A percentile compares a stretch with the other conserved stretches of the same genome.
phyloP scores from a whole-genome alignment of 1,140 invertebrate genomes.

The Lanistes nyassanus region DNA sequence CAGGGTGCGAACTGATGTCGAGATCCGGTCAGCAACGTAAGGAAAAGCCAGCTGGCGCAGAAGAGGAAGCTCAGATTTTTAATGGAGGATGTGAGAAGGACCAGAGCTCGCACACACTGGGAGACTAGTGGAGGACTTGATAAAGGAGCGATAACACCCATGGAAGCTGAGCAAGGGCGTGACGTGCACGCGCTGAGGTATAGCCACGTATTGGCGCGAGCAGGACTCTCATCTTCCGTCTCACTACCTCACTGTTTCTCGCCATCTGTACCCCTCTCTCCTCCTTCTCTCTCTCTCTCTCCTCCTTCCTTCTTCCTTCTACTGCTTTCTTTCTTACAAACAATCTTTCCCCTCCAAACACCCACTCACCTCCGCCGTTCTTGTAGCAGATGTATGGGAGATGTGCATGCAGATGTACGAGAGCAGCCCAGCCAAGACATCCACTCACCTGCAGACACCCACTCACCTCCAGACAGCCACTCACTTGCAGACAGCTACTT shows the following conservation, averaged over 20 bases:
- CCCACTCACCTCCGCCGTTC: neutral
- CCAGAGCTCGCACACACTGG: too few relatives aligned
- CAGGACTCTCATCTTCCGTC: neutral
- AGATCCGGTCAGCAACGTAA: too few relatives aligned
- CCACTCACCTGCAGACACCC: too few relatives aligned
- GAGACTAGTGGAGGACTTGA: too few relatives aligned
- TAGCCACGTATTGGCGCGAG: too few relatives aligned
- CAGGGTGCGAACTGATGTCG: too few relatives aligned
- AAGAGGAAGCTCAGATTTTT: too few relatives aligned
- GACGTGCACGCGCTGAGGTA: too few relatives aligned
- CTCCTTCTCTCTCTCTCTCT: neutral
- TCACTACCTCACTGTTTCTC: neutral
- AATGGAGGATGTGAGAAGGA: too few relatives aligned
- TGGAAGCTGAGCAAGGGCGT: too few relatives aligned
- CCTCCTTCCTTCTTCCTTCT: neutral
- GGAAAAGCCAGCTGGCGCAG: too few relatives aligned
- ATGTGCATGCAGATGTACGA: neutral
- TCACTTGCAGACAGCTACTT: slow-evolving; percentile 22
- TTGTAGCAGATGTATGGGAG: neutral
- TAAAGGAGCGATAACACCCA: too few relatives aligned
- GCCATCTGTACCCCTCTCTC: neutral
- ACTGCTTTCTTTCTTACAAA: neutral
- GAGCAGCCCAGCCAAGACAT: neutral
- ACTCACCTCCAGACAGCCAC: neutral
- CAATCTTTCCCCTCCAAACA: neutral